Evolutionary conservation across 2,113 vertebrate species (phyloP).

Genomic region (Bostrychus sinensis): DNA sequence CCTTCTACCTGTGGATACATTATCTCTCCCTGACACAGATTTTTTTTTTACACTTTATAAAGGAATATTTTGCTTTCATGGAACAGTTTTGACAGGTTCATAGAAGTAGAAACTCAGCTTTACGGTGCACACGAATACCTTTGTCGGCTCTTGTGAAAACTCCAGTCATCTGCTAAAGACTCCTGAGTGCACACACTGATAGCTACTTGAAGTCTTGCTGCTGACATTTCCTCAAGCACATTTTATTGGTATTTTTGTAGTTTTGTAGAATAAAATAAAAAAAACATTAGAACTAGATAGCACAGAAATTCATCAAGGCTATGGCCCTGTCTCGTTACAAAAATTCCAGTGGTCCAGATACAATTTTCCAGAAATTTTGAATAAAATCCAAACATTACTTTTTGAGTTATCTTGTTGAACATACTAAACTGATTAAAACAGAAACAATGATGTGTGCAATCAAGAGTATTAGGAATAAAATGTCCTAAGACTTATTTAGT

Average conservation of each 20-base stretch:
- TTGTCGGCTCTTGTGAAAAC: conserved; percentile 42
- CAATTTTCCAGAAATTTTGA: too few species aligned
- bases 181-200: conserved; percentile 53
- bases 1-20: conserved; percentile 38
- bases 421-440: too few species aligned
- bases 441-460: not conserved
- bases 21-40: conserved; percentile 21
- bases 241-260: conserved; percentile 43
- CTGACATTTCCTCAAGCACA: conserved; percentile 44
- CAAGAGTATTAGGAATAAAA: conserved; percentile 9
- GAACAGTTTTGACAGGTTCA: conserved; percentile 29
- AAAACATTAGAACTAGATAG: too few species aligned
- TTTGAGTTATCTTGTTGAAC: too few species aligned
- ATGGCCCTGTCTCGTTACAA: too few species aligned
- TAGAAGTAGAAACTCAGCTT: conserved; percentile 19
- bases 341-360: too few species aligned
- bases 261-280: too few species aligned
- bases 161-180: conserved; percentile 44
- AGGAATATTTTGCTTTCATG: conserved; percentile 35
- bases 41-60: conserved; percentile 29
- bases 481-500: conserved; percentile 14
- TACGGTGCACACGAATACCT: conserved; percentile 18
- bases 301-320: too few species aligned
- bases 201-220: conserved; percentile 39
- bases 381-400: too few species aligned